Evolutionary conservation across 1,140 invertebrate genomes (phyloP).

Genomic region (Micrasema longulum): DNA sequence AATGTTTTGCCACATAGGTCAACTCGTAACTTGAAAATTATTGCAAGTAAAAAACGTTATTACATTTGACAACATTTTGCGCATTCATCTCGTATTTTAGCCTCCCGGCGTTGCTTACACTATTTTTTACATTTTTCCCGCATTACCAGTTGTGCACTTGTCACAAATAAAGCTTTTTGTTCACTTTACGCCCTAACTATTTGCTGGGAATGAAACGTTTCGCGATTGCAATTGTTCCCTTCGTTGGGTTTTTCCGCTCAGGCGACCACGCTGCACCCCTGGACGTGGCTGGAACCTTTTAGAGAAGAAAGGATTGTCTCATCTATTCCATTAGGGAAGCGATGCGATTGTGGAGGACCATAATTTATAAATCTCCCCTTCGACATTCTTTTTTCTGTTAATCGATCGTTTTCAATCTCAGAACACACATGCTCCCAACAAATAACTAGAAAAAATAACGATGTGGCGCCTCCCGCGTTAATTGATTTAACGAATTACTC

Average conservation of each 20-base stretch:
- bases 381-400: not conserved
- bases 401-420: constrained; percentile 5
- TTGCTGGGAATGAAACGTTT: constrained; percentile 38
- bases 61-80: too few species aligned
- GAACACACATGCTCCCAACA: constrained; percentile 13
- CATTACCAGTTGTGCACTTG: constrained; percentile 12
- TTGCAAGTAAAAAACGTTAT: too few species aligned
- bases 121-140: constrained; percentile 5
- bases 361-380: constrained; percentile 18
- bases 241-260: constrained; percentile 34
- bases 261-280: constrained; percentile 13
- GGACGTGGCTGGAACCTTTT: not conserved
- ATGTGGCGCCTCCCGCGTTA: too few species aligned
- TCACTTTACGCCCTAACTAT: constrained; percentile 37
- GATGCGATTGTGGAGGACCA: constrained; percentile 34
- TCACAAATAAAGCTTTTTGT: constrained; percentile 29
- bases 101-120: not conserved
- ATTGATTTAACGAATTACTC: too few species aligned
- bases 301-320: constrained; percentile 34
- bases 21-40: too few species aligned
- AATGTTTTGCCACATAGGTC: too few species aligned
- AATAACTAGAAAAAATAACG: not conserved
- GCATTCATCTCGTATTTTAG: not conserved
- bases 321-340: constrained; percentile 46
- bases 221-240: constrained; percentile 37